phyloP scores from a whole-genome alignment of 2,797 vertebrate genomes.

The Nannoperca obscura region DNA sequence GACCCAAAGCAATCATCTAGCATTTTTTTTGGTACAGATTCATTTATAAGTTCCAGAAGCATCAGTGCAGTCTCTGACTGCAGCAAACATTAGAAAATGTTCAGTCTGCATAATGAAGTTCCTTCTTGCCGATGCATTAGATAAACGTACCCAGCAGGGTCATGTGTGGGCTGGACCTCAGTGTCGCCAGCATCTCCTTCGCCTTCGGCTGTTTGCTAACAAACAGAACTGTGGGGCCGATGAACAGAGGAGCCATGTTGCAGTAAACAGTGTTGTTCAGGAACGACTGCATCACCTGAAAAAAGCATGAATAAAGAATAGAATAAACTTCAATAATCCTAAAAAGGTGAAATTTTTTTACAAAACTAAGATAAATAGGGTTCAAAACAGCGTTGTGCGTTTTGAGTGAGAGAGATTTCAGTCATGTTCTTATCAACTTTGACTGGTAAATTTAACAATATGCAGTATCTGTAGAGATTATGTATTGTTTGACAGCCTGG shows the following conservation, averaged over 20 bases:
- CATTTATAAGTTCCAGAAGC: background rate
- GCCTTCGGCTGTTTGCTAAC: slow-evolving; percentile 89
- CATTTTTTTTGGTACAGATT: background rate
- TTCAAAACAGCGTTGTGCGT: background rate
- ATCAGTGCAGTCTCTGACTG: background rate
- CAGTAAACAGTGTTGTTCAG: slow-evolving; percentile 83
- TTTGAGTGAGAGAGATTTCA: background rate
- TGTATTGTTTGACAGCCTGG: background rate
- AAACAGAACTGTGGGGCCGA: slow-evolving; percentile 88
- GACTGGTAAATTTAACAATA: background rate
- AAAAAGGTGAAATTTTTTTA: background rate
- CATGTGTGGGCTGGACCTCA: slow-evolving; percentile 87
- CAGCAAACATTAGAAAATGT: background rate
- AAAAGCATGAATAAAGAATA: background rate
- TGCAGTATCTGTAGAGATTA: background rate
- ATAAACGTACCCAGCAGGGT: slow-evolving; percentile 87
- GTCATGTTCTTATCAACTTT: background rate
- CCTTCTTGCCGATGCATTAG: background rate
- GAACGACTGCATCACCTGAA: slow-evolving; percentile 86
- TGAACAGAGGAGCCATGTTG: slow-evolving; percentile 90
- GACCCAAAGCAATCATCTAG: background rate
- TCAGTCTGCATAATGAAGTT: background rate
- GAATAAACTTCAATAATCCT: background rate
- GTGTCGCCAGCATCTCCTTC: slow-evolving; percentile 89
- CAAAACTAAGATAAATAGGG: background rate